phyloP scores from a whole-genome alignment of 1,140 invertebrate genomes.

The Pseudachorutes palmiensis region DNA sequence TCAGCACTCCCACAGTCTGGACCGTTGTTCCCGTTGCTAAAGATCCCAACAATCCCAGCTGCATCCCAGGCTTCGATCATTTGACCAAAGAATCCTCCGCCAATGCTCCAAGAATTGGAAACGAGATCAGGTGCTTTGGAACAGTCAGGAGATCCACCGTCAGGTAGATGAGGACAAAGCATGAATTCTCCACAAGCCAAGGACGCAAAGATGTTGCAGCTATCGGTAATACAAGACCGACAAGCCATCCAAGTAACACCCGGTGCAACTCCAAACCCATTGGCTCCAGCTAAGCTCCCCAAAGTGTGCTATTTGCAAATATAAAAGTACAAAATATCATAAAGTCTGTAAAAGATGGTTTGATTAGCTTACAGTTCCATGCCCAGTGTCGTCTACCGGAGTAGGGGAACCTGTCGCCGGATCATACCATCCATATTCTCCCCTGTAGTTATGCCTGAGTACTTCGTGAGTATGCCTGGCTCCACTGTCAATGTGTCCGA shows the following conservation, averaged over 20 bases:
- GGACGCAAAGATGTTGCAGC: background rate
- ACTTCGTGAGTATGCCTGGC: conserved; percentile 7
- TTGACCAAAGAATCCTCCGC: background rate
- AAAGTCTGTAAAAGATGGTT: background rate
- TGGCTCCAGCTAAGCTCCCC: conserved; percentile 5
- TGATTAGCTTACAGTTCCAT: conserved; percentile 18
- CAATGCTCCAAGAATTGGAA: conserved; percentile 16
- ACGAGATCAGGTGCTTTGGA: conserved; percentile 11
- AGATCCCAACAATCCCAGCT: conserved; percentile 13
- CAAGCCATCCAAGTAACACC: conserved; percentile 21
- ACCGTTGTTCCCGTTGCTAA: conserved; percentile 18
- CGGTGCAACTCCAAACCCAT: conserved; percentile 18
- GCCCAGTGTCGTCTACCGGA: conserved; percentile 19
- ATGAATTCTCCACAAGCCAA: conserved; percentile 21
- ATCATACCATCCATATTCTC: conserved; percentile 18
- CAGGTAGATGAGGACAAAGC: conserved; percentile 5
- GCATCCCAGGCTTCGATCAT: conserved; percentile 13
- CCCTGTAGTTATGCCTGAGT: background rate
- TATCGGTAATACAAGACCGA: background rate
- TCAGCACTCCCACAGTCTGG: conserved; percentile 9
- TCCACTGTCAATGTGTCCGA: conserved; percentile 3
- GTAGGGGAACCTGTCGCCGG: background rate
- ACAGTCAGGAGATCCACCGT: conserved; percentile 8
- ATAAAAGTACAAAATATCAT: conserved; percentile 3
- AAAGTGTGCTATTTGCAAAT: conserved; percentile 1